phyloP scores from a whole-genome alignment of 2,113 vertebrate species.

The Casuarius casuarius region DNA sequence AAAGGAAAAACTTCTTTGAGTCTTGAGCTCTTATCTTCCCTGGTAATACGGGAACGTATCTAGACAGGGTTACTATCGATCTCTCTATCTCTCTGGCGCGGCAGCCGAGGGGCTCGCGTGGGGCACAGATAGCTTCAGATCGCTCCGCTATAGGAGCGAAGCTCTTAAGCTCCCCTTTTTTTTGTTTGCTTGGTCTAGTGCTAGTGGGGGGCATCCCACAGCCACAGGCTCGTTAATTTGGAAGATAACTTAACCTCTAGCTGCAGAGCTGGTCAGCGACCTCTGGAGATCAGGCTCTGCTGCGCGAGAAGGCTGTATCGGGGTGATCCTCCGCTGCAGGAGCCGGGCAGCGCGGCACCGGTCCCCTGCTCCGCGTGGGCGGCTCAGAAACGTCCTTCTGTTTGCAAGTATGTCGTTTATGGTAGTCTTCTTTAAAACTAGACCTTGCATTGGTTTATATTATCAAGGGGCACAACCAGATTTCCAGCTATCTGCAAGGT shows the following conservation, averaged over 20 bases:
- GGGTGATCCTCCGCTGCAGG: background rate
- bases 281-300: background rate
- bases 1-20: background rate
- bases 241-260: background rate
- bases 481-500: background rate
- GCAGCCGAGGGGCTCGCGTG: no score
- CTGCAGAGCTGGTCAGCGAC: background rate
- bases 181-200: background rate
- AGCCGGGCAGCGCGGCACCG: no score
- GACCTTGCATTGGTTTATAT: background rate
- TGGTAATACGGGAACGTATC: background rate
- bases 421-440: background rate
- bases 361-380: no score
- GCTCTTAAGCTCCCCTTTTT: background rate
- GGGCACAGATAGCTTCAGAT: background rate
- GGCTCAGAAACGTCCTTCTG: no score
- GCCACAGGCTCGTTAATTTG: background rate
- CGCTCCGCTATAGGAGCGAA: background rate
- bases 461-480: background rate
- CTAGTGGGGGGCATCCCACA: background rate
- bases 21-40: background rate
- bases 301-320: background rate
- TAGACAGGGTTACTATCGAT: background rate
- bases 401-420: background rate
- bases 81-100: no score